These are phyloP conservation scores for Bos javanicus DNA, from an alignment of 2,113 vertebrate species.

Conservation along the genomic window DNA sequence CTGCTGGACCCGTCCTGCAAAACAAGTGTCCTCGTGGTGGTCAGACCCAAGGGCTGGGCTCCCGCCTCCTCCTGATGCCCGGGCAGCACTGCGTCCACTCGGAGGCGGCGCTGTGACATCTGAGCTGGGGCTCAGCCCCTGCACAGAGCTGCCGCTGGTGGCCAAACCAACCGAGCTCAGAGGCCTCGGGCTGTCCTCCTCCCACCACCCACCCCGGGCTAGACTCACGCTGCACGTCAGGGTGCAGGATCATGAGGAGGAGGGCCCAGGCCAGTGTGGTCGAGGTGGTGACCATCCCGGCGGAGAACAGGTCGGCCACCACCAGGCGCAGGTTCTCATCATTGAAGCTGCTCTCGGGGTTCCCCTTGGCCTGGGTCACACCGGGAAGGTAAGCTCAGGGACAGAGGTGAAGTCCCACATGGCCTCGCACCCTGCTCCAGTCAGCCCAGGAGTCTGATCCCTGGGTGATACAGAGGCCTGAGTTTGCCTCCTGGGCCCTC, in stretches of 20 bases:
- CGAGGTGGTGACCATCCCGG: slow-evolving; percentile 75
- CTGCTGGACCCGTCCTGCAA: slow-evolving; percentile 77
- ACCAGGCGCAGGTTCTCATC: slow-evolving; percentile 69
- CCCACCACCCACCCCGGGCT: not conserved
- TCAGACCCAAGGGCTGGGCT: not conserved
- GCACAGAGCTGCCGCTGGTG: accelerated
- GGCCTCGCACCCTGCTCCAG: too few relatives aligned
- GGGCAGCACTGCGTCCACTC: accelerated
- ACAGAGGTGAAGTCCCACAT: too few relatives aligned
- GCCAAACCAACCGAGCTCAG: accelerated
- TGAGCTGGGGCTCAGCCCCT: not conserved
- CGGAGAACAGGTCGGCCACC: slow-evolving; percentile 53
- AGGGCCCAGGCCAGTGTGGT: slow-evolving; percentile 78
- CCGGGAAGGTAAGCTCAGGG: not conserved
- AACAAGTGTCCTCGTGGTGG: accelerated
- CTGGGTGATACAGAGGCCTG: too few relatives aligned
- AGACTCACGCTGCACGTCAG: slow-evolving; percentile 79
- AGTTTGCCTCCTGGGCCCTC: too few relatives aligned
- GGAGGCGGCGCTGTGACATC: accelerated
- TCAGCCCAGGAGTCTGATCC: too few relatives aligned
- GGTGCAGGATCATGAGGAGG: slow-evolving; percentile 80
- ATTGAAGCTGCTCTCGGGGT: slow-evolving; percentile 71
- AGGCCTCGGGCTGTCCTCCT: accelerated
- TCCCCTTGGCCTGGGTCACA: slow-evolving; percentile 67
- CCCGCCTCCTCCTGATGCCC: accelerated